Evolutionary conservation across 2,113 vertebrate genomes (phyloP).

Genomic region (Peromyscus californicus): DNA sequence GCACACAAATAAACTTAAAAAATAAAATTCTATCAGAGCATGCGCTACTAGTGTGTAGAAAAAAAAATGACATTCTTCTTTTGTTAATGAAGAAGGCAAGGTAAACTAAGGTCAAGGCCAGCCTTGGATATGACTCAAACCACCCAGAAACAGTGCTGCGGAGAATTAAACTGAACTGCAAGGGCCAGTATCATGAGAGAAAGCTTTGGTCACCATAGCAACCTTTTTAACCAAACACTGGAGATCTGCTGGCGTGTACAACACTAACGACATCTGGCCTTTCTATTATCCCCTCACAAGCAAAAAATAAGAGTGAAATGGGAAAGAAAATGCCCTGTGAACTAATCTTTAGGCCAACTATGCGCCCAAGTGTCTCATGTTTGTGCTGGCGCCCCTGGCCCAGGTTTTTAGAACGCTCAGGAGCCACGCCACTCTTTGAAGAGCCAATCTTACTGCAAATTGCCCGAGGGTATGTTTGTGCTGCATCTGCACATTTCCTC

Average conservation of each 20-base stretch:
- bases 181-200: constrained; percentile 4
- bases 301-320: constrained; percentile 64
- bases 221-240: constrained; percentile 79
- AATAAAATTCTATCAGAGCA: constrained; percentile 39
- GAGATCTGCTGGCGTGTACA: constrained; percentile 71
- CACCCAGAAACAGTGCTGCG: constrained; percentile 57
- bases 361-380: constrained; percentile 71
- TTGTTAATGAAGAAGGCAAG: constrained; percentile 46
- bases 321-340: constrained; percentile 71
- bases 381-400: constrained; percentile 69
- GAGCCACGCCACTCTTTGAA: constrained; percentile 68
- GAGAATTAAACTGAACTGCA: constrained; percentile 57
- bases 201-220: constrained; percentile 69
- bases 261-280: constrained; percentile 79
- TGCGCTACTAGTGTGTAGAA: constrained; percentile 26
- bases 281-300: constrained; percentile 75
- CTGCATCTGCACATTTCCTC: constrained; percentile 42
- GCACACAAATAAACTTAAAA: background rate
- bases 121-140: constrained; percentile 58
- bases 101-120: constrained; percentile 79
- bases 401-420: constrained; percentile 76
- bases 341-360: constrained; percentile 78
- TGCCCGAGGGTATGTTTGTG: constrained; percentile 9
- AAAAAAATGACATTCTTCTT: constrained; percentile 1
- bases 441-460: constrained; percentile 66